phyloP scores from a whole-genome alignment of 2,888 invertebrate genomes.

The Drosophila colorata region DNA sequence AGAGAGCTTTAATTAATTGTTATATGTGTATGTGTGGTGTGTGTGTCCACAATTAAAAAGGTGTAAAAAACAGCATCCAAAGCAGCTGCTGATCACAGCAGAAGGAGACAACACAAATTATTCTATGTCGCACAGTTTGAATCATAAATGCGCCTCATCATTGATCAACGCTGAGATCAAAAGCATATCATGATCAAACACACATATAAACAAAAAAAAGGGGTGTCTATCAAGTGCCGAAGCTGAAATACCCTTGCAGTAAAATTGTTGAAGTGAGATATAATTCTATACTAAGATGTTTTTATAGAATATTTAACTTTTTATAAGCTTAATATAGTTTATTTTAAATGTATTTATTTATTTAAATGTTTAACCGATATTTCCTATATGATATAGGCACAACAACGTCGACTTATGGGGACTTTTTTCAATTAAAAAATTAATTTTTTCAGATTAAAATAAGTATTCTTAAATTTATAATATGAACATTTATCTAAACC shows the following conservation, averaged over 20 bases:
- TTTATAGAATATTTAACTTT: too few species aligned
- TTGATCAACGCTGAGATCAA: constrained; percentile 33
- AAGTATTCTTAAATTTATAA: too few species aligned
- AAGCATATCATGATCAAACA: constrained; percentile 9
- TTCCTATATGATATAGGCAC: too few species aligned
- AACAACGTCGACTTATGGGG: too few species aligned
- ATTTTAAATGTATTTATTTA: too few species aligned
- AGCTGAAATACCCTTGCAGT: background rate
- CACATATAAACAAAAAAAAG: background rate
- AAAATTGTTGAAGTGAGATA: too few species aligned
- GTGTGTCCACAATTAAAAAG: constrained; percentile 64
- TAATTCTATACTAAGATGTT: too few species aligned
- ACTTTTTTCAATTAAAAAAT: too few species aligned
- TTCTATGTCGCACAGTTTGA: constrained; percentile 55
- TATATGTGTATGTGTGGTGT: constrained; percentile 18
- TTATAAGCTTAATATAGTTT: too few species aligned
- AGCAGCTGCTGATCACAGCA: constrained; percentile 3
- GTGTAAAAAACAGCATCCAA: constrained; percentile 58
- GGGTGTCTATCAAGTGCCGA: background rate
- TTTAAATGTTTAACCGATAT: too few species aligned
- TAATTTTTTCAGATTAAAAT: too few species aligned
- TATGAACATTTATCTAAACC: too few species aligned
- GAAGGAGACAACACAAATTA: constrained; percentile 15
- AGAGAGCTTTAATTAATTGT: constrained; percentile 78
- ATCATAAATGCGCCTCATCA: constrained; percentile 56